A percentile compares a stretch with the other conserved stretches of the same genome.
Conservation (phyloP, 2,113 vertebrate species). For the Rhabdornis inornatus region DNA sequence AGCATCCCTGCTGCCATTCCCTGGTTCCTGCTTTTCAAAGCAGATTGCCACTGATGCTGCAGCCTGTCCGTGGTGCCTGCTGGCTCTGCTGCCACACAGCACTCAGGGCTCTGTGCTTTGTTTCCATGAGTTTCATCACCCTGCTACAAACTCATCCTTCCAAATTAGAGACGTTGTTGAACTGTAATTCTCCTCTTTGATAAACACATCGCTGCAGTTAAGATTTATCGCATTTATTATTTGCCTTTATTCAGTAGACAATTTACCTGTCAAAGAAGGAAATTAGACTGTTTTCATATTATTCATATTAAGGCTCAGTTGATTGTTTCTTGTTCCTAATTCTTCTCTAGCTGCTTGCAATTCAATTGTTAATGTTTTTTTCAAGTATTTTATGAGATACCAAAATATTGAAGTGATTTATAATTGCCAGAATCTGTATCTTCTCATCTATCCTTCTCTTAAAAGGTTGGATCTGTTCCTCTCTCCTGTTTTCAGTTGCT, state of each 20-base stretch:
- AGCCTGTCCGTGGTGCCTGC: accelerated
- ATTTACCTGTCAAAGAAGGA: conserved; percentile 46
- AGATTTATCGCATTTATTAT: conserved; percentile 35
- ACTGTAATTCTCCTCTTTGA: conserved; percentile 39
- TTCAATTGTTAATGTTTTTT: conserved; percentile 23
- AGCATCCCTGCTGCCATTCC: accelerated
- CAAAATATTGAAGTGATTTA: background rate
- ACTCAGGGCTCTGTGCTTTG: background rate
- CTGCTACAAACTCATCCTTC: background rate
- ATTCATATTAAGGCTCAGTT: conserved; percentile 34
- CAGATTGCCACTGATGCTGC: background rate
- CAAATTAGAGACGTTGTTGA: conserved; percentile 12
- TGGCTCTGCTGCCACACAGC: background rate
- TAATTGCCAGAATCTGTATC: background rate
- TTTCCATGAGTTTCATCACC: background rate
- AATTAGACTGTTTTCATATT: conserved; percentile 43
- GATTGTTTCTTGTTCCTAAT: conserved; percentile 34
- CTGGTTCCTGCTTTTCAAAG: background rate
- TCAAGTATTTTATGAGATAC: conserved; percentile 2
- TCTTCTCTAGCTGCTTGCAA: conserved; percentile 19
- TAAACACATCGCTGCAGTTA: conserved; percentile 11
- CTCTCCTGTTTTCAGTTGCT: background rate
- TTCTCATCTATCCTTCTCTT: background rate
- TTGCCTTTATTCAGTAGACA: conserved; percentile 42
- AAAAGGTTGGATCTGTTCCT: background rate